A percentile compares a stretch with the other conserved stretches of the same genome.
Conservation (phyloP, 2,888 invertebrate genomes). For the Octonoba sinensis region DNA sequence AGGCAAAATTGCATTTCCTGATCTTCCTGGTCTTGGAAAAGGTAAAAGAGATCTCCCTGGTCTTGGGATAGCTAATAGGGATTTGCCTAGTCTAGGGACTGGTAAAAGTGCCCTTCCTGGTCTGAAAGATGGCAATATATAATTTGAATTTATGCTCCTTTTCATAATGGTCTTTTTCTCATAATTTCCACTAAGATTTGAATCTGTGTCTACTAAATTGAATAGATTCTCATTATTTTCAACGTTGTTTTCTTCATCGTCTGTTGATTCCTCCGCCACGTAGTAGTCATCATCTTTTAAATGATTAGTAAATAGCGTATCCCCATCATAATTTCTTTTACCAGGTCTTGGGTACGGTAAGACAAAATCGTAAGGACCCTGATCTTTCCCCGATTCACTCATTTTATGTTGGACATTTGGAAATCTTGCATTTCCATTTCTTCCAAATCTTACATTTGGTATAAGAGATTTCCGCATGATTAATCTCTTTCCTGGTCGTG, state of each 20-base stretch:
- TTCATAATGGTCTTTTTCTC: too few species aligned
- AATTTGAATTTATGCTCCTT: background rate
- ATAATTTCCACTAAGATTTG: too few species aligned
- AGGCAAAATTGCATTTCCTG: slow-evolving; percentile 14
- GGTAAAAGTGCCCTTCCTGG: slow-evolving; percentile 12
- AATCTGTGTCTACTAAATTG: too few species aligned
- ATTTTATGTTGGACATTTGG: background rate
- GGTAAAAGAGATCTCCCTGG: slow-evolving; percentile 13
- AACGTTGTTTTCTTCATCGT: background rate
- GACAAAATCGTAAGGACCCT: background rate
- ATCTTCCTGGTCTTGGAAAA: background rate
- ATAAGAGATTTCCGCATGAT: background rate
- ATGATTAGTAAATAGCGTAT: background rate
- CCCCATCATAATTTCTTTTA: background rate
- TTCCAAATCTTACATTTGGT: too few species aligned
- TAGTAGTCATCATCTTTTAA: background rate
- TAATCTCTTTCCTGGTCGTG: slow-evolving; percentile 2
- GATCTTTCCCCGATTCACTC: background rate
- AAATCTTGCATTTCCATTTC: background rate
- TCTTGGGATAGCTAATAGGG: background rate
- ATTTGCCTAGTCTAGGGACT: slow-evolving; percentile 2
- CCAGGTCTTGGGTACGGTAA: slow-evolving; percentile 36
- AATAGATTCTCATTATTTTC: background rate
- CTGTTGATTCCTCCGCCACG: background rate
- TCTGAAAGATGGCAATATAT: slow-evolving; percentile 29